Conservation (phyloP, 2,888 invertebrate species). For the Lasioglossum marginatum region DNA sequence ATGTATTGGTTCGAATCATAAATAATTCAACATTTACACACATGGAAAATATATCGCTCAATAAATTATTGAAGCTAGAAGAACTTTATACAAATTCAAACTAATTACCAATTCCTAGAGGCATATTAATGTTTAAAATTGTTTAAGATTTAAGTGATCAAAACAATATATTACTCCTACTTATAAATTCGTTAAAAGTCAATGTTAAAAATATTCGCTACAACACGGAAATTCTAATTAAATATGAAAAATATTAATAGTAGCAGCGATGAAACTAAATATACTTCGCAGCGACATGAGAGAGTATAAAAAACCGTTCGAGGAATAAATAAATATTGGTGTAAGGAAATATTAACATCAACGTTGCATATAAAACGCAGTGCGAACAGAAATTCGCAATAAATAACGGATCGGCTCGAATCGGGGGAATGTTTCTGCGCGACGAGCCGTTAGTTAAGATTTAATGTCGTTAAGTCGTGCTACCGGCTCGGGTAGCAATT, state of each 20-base stretch:
- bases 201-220: no score
- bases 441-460: not conserved
- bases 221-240: not conserved
- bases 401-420: not conserved
- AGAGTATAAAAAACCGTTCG: not conserved
- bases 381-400: not conserved
- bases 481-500: not conserved
- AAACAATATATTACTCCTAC: no score
- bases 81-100: not conserved
- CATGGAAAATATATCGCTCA: not conserved
- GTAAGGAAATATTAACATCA: not conserved
- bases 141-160: not conserved
- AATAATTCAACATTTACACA: not conserved
- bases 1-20: not conserved
- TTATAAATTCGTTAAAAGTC: no score
- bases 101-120: not conserved
- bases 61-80: not conserved
- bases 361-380: not conserved
- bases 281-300: not conserved
- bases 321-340: not conserved
- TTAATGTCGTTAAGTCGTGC: conserved; percentile 19
- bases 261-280: not conserved
- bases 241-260: not conserved
- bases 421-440: not conserved
- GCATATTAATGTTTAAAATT: not conserved